Evolutionary conservation across 2,888 invertebrate genomes (phyloP).

Genomic region (Eupithecia abbreviata): DNA sequence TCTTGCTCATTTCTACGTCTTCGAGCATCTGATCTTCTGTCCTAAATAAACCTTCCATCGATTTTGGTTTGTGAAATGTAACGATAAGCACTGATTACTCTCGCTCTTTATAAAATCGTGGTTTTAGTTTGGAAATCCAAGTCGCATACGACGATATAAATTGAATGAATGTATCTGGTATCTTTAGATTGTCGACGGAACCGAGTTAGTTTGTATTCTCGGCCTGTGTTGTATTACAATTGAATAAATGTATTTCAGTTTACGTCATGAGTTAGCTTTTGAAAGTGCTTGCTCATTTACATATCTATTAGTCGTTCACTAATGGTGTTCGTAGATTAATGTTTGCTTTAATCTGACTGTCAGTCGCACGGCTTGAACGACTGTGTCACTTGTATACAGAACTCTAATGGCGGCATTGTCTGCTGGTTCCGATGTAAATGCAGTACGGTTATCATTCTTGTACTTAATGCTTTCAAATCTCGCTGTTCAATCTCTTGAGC

Average conservation of each 20-base stretch:
- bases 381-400: conserved; percentile 23
- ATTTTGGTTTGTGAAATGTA: neutral
- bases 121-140: neutral
- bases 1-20: neutral
- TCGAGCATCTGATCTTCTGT: neutral
- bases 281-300: conserved; percentile 52
- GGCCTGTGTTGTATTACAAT: conserved; percentile 11
- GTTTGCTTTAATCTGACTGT: conserved; percentile 46
- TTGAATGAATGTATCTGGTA: conserved; percentile 19
- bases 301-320: conserved; percentile 49
- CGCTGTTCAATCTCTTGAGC: neutral
- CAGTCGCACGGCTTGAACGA: conserved; percentile 37
- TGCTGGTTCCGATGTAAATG: conserved; percentile 5
- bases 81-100: neutral
- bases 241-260: conserved; percentile 34
- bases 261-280: conserved; percentile 44
- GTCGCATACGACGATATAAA: conserved; percentile 16
- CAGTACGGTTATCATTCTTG: neutral
- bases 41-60: neutral
- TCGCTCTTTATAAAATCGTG: neutral
- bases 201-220: conserved; percentile 15
- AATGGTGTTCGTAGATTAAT: conserved; percentile 48
- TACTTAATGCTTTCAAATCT: neutral
- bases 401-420: conserved; percentile 29
- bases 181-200: conserved; percentile 1